Percentiles rank a stretch among this genome's conserved stretches.
phyloP scores from a whole-genome alignment of 1,140 invertebrate genomes.

The Arion vulgaris region DNA sequence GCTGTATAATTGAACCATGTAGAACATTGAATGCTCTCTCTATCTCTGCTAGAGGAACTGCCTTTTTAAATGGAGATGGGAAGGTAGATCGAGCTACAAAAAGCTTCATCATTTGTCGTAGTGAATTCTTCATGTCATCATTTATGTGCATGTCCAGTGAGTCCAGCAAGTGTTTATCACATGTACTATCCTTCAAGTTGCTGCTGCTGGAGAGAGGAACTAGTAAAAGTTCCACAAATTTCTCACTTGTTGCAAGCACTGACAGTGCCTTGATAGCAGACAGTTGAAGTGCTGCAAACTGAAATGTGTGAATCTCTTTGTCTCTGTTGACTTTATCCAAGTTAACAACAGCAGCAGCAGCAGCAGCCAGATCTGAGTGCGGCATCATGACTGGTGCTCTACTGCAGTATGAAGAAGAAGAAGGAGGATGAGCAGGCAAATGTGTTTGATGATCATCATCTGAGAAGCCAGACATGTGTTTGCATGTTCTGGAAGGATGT shows the following conservation, averaged over 20 bases:
- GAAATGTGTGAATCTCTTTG: constrained; percentile 54
- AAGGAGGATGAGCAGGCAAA: no score
- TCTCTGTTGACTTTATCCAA: constrained; percentile 28
- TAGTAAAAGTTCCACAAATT: constrained; percentile 77
- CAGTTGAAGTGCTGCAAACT: constrained; percentile 74
- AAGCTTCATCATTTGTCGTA: constrained; percentile 68
- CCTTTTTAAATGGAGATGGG: constrained; percentile 73
- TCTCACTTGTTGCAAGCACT: constrained; percentile 74
- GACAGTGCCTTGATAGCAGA: constrained; percentile 77
- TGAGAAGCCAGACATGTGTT: background rate
- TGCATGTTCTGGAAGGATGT: background rate
- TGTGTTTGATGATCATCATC: constrained; percentile 12
- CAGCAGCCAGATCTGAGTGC: background rate
- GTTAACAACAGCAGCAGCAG: background rate
- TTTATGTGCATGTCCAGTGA: constrained; percentile 72
- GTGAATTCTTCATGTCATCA: constrained; percentile 63
- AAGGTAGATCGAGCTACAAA: constrained; percentile 68
- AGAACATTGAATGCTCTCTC: constrained; percentile 77
- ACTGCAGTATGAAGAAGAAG: background rate
- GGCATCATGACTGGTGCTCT: background rate
- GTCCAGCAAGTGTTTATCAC: constrained; percentile 56
- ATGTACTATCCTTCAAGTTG: constrained; percentile 58
- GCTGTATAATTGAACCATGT: constrained; percentile 73
- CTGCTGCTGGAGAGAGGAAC: constrained; percentile 72
- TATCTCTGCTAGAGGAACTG: constrained; percentile 66